Base-by-base conservation (phyloP, 2,888 invertebrate species). In the Ochropleura leucogaster region DNA sequence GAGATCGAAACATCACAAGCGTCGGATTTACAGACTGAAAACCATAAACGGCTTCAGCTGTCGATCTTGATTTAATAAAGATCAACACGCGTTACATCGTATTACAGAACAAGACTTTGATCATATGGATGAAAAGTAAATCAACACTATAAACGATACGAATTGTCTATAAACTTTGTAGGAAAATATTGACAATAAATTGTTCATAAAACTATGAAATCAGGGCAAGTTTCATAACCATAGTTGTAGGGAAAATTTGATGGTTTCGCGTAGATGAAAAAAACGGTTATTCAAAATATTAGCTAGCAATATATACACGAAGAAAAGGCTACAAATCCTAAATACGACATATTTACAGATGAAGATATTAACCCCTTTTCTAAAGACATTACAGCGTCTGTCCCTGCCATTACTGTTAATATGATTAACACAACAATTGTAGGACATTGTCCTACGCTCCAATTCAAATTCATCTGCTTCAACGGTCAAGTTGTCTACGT, bases 1-100 rank as follows among this genome's bases (percentile, higher is more conserved):
- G 82, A 68, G 76, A 85, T 72, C 42, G 65, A 74, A 71, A 62
- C n/a, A 60, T 74, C 78, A 78, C 77, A 64, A 75, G 55, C 60
- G 20, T 76, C 68, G 62, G 68, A 82, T 84, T 81, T 47, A 79
- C 47, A 78, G 4, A 12, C 66, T 74, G 60, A 46, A 64, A 64
- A 64, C 53, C 60, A 40, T 77, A 68, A 75, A 64, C 68, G 63
- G 63, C 60, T 65, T 42, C 72, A 78, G 70, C 75, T 79, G 77
- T 66, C 78, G 47, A 74, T 77, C 78, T 63, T 60, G 64, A 77
- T 63, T 55, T 0, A 66, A 59, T 65, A 60, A 63, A n/a, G 69
- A 70, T 62, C 12, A 55, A 63, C 51, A 55, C 69, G 69, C 59
- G 69, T 69, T 74, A 74, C 62, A 42, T 72, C 46, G 53, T 59